These are phyloP conservation scores for Drosophila histrio DNA, from an alignment of 2,888 invertebrate genomes.

Conservation along the genomic window DNA sequence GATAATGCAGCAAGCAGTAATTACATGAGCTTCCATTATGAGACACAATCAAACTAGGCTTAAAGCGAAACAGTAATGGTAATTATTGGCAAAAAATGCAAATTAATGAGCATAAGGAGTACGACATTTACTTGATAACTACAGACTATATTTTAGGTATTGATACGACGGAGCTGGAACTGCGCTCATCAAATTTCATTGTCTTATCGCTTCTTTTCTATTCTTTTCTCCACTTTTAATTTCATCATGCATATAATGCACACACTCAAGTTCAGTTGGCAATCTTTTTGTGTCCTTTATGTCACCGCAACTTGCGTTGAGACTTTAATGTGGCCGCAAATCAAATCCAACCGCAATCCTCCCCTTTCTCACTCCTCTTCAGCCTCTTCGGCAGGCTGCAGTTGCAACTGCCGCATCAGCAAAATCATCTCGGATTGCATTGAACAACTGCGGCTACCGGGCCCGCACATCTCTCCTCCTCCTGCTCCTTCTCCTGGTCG, in stretches of 20 bases:
- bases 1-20: not conserved
- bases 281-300: constrained; percentile 7
- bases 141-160: not conserved
- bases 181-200: not conserved
- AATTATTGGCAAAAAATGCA: not conserved
- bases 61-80: not conserved
- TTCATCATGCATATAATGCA: not conserved
- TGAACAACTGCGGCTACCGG: constrained; percentile 22
- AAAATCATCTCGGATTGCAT: constrained; percentile 39
- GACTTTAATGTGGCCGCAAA: constrained; percentile 13
- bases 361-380: not conserved
- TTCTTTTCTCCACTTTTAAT: not conserved
- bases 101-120: not conserved
- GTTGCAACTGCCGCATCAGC: constrained; percentile 28
- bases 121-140: not conserved
- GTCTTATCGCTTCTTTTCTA: not conserved
- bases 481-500: not conserved
- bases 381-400: not conserved
- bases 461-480: not conserved
- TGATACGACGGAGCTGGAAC: not conserved
- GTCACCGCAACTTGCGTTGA: constrained; percentile 11
- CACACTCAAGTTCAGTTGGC: not conserved
- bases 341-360: constrained; percentile 2
- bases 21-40: not conserved
- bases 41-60: not conserved